phyloP scores from a whole-genome alignment of 1,140 invertebrate species.

The Ceratina calcarata region DNA sequence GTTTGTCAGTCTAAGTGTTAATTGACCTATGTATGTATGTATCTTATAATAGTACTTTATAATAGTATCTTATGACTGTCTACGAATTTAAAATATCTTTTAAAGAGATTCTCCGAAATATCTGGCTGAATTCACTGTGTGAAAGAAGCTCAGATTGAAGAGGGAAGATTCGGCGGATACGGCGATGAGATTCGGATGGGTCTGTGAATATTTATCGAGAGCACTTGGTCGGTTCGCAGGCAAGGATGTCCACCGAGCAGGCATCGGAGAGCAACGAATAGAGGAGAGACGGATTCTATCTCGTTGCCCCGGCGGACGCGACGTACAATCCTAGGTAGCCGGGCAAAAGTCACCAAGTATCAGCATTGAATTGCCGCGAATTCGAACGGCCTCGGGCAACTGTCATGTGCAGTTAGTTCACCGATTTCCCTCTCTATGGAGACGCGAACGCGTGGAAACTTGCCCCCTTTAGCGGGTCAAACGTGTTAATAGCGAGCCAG shows the following conservation, averaged over 20 bases:
- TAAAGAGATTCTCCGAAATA: too few species aligned
- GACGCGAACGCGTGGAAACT: background rate
- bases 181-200: slow-evolving; percentile 32
- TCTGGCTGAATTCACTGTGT: too few species aligned
- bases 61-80: too few species aligned
- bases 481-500: background rate
- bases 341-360: slow-evolving; percentile 43
- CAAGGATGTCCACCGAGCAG: slow-evolving; percentile 36
- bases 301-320: background rate
- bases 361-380: slow-evolving; percentile 56
- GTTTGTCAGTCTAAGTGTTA: too few species aligned
- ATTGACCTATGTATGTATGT: too few species aligned
- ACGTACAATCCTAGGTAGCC: slow-evolving; percentile 31
- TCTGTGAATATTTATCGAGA: slow-evolving; percentile 69
- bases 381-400: slow-evolving; percentile 42
- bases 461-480: background rate
- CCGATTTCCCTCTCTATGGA: slow-evolving; percentile 6
- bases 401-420: slow-evolving; percentile 53
- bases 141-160: background rate
- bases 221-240: slow-evolving; percentile 25
- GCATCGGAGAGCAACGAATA: slow-evolving; percentile 1
- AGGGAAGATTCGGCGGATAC: background rate
- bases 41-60: too few species aligned
- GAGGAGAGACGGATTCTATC: background rate
- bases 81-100: too few species aligned